These are phyloP conservation scores for Nothura maculosa DNA, from an alignment of 2,797 vertebrate species.

Conservation along the genomic window DNA sequence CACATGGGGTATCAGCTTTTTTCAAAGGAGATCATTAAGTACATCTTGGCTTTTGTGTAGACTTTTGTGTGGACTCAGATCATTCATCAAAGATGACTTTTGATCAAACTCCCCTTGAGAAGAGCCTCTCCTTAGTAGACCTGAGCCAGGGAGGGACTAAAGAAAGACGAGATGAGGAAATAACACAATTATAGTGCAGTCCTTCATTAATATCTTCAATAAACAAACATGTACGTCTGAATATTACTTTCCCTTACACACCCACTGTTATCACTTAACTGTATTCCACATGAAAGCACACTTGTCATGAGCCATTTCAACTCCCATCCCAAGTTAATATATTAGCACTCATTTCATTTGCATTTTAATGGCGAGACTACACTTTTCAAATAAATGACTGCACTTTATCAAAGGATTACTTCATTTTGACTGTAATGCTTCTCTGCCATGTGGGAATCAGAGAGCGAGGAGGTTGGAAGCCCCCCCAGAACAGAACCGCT, in stretches of 20 bases:
- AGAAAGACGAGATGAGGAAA: conserved; percentile 53
- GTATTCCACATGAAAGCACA: conserved; percentile 75
- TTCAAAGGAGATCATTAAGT: conserved; percentile 20
- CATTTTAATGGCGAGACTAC: conserved; percentile 78
- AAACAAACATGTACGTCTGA: conserved; percentile 61
- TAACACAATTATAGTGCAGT: background rate
- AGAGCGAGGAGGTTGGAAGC: background rate
- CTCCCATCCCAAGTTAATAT: conserved; percentile 70
- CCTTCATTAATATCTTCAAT: conserved; percentile 72
- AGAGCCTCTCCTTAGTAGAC: conserved; percentile 7
- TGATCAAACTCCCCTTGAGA: conserved; percentile 48
- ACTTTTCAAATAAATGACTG: conserved; percentile 75
- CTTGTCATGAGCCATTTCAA: conserved; percentile 72
- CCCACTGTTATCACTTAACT: conserved; percentile 65
- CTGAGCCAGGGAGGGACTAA: conserved; percentile 31
- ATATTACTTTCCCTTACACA: conserved; percentile 14
- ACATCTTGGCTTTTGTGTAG: background rate
- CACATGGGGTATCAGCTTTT: fast-evolving
- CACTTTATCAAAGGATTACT: conserved; percentile 78
- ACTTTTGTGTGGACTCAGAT: conserved; percentile 19
- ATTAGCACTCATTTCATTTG: conserved; percentile 79
- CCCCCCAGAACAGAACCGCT: background rate
- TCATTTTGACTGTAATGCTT: conserved; percentile 45
- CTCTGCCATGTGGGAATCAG: conserved; percentile 6
- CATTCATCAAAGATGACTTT: conserved; percentile 51